Conservation (phyloP, 2,797 vertebrate species). For the Melanotaenia trifasciata region DNA sequence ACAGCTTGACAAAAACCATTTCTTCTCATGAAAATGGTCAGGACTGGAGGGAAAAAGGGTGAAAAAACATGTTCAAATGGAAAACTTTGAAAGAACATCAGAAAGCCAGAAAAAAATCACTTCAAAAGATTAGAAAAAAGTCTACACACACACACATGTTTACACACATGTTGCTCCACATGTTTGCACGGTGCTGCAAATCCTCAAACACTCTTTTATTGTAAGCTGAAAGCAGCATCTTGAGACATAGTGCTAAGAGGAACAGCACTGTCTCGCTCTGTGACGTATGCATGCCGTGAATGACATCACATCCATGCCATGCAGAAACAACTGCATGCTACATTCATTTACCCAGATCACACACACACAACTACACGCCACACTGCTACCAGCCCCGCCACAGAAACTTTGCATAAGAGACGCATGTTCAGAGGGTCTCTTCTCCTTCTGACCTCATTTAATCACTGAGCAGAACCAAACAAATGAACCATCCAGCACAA, state of each 20-base stretch:
- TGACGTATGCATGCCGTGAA: not conserved
- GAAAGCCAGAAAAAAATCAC: too few species aligned
- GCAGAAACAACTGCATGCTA: not conserved
- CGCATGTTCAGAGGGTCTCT: not conserved
- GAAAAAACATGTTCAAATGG: not conserved
- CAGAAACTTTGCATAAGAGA: not conserved
- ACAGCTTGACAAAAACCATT: too few species aligned
- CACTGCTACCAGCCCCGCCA: not conserved
- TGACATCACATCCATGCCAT: not conserved
- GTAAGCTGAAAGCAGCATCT: too few species aligned
- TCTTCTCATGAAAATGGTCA: not conserved
- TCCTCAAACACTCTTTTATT: too few species aligned
- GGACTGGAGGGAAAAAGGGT: not conserved
- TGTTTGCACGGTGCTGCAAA: too few species aligned
- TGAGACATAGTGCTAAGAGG: too few species aligned
- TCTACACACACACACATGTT: too few species aligned
- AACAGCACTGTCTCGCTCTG: too few species aligned
- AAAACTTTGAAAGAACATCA: too few species aligned
- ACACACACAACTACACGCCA: not conserved
- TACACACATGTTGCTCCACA: too few species aligned
- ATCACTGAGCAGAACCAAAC: not conserved
- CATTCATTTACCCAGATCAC: not conserved
- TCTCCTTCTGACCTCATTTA: not conserved
- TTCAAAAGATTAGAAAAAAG: not conserved
- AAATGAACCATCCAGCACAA: conserved; percentile 1